Base-by-base conservation (phyloP, 2,113 vertebrate species). In the Cranoglanis bouderius region DNA sequence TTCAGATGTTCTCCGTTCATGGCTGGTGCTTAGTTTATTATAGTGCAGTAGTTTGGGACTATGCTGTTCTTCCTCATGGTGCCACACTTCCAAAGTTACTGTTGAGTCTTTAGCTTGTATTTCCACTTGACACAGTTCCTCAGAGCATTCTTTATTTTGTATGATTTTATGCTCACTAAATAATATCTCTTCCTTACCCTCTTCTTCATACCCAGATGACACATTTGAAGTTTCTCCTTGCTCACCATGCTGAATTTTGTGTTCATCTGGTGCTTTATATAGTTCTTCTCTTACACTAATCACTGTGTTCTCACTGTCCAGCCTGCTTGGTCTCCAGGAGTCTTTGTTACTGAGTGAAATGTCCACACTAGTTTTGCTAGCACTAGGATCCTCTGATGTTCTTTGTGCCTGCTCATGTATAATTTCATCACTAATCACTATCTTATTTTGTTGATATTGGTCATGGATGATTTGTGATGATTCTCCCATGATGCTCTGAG, bases 21-120 rank as follows among this genome's bases (percentile, higher is more conserved):
- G 86, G 12, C 4, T 80, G 6, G 77, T 43, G 35, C 35, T 77
- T 65, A 61, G n/a, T 35, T 81, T 43, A 49, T 72, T n/a, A 77
- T 63, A 67, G n/a, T 49, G n/a, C 19, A 85, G 24, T 70, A 24
- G 55, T 7, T 88, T 78, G 29, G 24, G 26, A 29, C 49, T 85
- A 63, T 7, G 6, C 26, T 14, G 63, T 65, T 32, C 57, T 16
- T 85, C 87, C 38, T 89, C 65, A 81, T 43, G 55, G 19, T 61
- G 9, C 61, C 63, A 43, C 14, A 67, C 49, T 61, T 86, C 43
- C 57, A 40, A 84, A 82, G 85, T 88, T 53, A 83, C 85, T 24
- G 67, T 74, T 38, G 91, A 90, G 63, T 92, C 84, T 82, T 92
- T 90, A 78, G 92, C 84, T 6, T 93, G 90, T 51, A 92, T 91